phyloP scores from a whole-genome alignment of 1,140 invertebrate genomes.

The Melitaea cinxia region DNA sequence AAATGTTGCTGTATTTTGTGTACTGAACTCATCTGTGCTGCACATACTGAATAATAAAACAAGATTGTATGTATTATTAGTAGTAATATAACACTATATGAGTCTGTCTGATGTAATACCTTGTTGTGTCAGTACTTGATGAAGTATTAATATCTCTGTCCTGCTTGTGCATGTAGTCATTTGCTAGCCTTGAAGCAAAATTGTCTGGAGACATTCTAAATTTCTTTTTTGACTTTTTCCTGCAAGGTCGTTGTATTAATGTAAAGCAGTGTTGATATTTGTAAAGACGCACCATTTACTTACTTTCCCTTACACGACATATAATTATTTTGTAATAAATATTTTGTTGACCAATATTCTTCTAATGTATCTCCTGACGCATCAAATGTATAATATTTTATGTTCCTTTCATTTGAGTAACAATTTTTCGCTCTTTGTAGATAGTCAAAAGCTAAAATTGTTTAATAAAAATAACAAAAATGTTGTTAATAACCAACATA shows the following conservation, averaged over 20 bases:
- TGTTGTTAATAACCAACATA: conserved; percentile 9
- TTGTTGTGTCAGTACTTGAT: conserved; percentile 57
- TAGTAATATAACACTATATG: neutral
- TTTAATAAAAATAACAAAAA: conserved; percentile 14
- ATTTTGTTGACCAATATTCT: conserved; percentile 38
- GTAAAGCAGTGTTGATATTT: no score
- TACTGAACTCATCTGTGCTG: conserved; percentile 52
- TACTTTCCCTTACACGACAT: conserved; percentile 72
- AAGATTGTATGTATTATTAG: neutral
- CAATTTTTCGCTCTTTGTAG: conserved; percentile 44
- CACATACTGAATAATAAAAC: conserved; percentile 43
- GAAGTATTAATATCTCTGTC: conserved; percentile 48
- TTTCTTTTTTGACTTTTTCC: conserved; percentile 57
- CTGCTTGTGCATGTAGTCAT: conserved; percentile 48
- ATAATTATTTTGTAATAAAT: conserved; percentile 46
- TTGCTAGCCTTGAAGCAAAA: conserved; percentile 47
- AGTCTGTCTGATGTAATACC: no score
- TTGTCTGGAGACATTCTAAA: conserved; percentile 47
- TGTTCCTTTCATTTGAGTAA: conserved; percentile 33
- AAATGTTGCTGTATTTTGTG: conserved; percentile 69
- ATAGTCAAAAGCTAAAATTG: conserved; percentile 46
- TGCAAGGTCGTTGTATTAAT: neutral
- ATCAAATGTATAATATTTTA: conserved; percentile 38
- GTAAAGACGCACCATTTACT: conserved; percentile 8
- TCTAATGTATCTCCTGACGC: conserved; percentile 55